A percentile compares a stretch with the other conserved stretches of the same genome.
Evolutionary conservation across 1,140 invertebrate genomes (phyloP).

Genomic region (Eumaeus atala): DNA sequence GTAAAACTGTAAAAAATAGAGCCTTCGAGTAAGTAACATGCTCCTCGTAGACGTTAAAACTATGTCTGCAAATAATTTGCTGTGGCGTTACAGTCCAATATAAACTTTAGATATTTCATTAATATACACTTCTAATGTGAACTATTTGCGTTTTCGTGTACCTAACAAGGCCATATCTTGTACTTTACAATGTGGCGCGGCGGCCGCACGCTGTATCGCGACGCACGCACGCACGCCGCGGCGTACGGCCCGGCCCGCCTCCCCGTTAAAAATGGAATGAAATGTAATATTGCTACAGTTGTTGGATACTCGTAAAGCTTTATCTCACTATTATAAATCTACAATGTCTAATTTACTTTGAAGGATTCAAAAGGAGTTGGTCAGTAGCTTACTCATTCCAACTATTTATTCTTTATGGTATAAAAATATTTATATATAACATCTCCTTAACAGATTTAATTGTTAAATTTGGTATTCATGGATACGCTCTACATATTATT

Average conservation of each 20-base stretch:
- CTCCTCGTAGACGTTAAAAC: conserved; percentile 45
- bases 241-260: conserved; percentile 24
- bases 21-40: conserved; percentile 53
- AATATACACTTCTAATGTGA: conserved; percentile 36
- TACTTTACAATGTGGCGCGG: conserved; percentile 52
- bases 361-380: conserved; percentile 42
- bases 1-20: conserved; percentile 71
- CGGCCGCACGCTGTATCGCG: conserved; percentile 15
- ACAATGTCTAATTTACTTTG: conserved; percentile 29
- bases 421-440: conserved; percentile 60
- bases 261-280: conserved; percentile 48
- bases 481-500: conserved; percentile 59
- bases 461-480: conserved; percentile 49
- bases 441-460: conserved; percentile 42
- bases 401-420: conserved; percentile 57
- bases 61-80: conserved; percentile 50
- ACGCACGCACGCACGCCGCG: conserved; percentile 22
- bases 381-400: conserved; percentile 47
- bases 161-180: conserved; percentile 60
- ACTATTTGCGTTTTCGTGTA: conserved; percentile 32
- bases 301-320: conserved; percentile 49
- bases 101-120: conserved; percentile 44
- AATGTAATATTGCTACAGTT: conserved; percentile 44
- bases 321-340: conserved; percentile 46
- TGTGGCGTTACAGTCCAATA: conserved; percentile 51